These are phyloP conservation scores for Lordiphosa fenestrarum DNA, from an alignment of 2,888 invertebrate species.

Conservation along the genomic window DNA sequence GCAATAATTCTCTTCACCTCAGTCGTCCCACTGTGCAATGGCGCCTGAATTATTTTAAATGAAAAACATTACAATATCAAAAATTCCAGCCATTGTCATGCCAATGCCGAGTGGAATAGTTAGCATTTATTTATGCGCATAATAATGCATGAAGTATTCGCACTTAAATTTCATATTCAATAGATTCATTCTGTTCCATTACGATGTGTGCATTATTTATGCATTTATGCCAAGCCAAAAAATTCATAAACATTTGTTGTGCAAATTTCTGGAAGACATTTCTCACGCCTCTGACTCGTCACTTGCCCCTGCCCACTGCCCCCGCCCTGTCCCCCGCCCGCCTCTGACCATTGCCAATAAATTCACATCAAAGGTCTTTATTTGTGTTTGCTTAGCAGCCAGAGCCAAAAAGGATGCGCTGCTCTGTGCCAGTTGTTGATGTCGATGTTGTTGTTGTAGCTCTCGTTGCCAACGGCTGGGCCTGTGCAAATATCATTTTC, in stretches of 20 bases:
- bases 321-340: conserved; percentile 13
- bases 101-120: conserved; percentile 26
- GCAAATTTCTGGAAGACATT: conserved; percentile 70
- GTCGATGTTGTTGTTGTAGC: neutral
- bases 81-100: conserved; percentile 14
- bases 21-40: no score
- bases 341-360: conserved; percentile 63
- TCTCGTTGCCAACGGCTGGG: conserved; percentile 41
- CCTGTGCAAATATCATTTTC: conserved; percentile 77
- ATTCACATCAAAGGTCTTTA: conserved; percentile 74
- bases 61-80: conserved; percentile 38
- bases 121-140: conserved; percentile 58
- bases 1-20: no score
- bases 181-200: conserved; percentile 30
- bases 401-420: conserved; percentile 68
- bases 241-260: conserved; percentile 79
- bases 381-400: conserved; percentile 74
- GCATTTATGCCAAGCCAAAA: conserved; percentile 46
- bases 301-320: conserved; percentile 6
- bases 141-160: conserved; percentile 41
- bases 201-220: conserved; percentile 49
- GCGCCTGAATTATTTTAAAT: conserved; percentile 22
- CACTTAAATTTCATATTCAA: conserved; percentile 44
- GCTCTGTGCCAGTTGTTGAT: conserved; percentile 8
- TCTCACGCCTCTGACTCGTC: conserved; percentile 57